Evolutionary conservation across 1,140 invertebrate genomes (phyloP), one percentile per base, ranked within the genome.

Genomic region (Papilio polytes): DNA sequence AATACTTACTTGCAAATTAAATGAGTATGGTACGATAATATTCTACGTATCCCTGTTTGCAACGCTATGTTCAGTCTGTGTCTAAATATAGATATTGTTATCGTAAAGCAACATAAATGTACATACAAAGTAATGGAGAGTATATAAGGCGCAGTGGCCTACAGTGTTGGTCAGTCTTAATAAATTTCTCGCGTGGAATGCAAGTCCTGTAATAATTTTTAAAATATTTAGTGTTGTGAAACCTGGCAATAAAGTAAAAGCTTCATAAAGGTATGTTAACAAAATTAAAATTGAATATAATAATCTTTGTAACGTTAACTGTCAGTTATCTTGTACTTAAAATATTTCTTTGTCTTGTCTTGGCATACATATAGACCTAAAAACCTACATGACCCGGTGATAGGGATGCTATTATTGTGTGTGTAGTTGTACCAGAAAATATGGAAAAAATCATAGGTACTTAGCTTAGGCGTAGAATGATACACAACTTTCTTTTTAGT

Each of bases 51-150:
- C 51, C 18, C 18, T 8, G 53, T 56, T n/a, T 56, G 53, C 18
- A 56, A 56, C 53, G 51, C 6, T 56, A n/a, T 56, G 53, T 56
- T 56, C 0, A n/a, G 53, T 56, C 53, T 53, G n/a, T 9, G 18
- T 56, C 53, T 56, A 56, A 56, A 56, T 56, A 56, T 56, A 56
- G 53, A 56, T 56, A n/a, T 56, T 56, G 53, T 53, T 53, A 53
- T 53, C 51, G 51, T 56, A n/a, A 56, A 8, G 8, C 53, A 56
- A 56, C 8, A 56, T 56, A 56, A 56, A 7, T 56, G 53, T 56
- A n/a, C 6, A n/a, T 56, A 56, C 18, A 56, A 56, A 20, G 53
- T 56, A 56, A n/a, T 7, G 53, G 1, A n/a, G 18, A n/a, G 53
- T 56, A 56, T 56, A 56, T 56, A 56, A 56, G 18, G 6, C 53